Base-by-base conservation (phyloP, 2,113 vertebrate genomes). In the Mirza zaza region DNA sequence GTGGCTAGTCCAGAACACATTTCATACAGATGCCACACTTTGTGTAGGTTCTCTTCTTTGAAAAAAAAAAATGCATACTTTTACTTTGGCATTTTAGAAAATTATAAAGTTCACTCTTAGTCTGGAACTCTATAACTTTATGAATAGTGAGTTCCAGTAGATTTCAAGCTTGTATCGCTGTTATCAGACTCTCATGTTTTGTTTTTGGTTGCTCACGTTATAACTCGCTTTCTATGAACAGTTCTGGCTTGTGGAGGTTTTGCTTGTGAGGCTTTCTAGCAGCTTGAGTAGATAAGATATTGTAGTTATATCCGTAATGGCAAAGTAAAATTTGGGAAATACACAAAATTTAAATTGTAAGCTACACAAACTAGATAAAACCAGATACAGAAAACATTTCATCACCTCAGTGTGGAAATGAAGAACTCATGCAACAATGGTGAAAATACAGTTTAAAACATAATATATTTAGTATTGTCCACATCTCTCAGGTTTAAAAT, bases 251-350 rank as follows among this genome's bases (percentile, higher is more conserved):
- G 14, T 15, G 36, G 36, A 52, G 5, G 2, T 80, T 89, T 94
- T 27, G 14, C 17, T 90, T 27, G 4, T 23, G 76, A 42, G n/a
- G 8, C 34, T 77, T 94, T 86, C 45, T 36, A 45, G 75, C 20
- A 5, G 52, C 21, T 82, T 36, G 55, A 59, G 20, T 27, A 88
- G 36, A 39, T 25, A 61, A 20, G 1, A 5, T 29, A 18, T 61
- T 87, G 5, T 71, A 85, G 80, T 61, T 71, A 7, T 1, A 0
- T 39, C 68, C 79, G 39, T 71, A 80, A 68, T 83, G 13, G 20
- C 29, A 93, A 86, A 75, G 34, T 77, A 73, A 93, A 81, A 85
- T 87, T 80, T 80, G 29, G 45, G 68, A 96, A 94, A 80, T 32
- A 45, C 0, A 3, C 20, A 63, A 55, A 45, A 67, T 67, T 95